Evolutionary conservation across 1,140 invertebrate genomes (phyloP).

Genomic region (Microplitis demolitor): DNA sequence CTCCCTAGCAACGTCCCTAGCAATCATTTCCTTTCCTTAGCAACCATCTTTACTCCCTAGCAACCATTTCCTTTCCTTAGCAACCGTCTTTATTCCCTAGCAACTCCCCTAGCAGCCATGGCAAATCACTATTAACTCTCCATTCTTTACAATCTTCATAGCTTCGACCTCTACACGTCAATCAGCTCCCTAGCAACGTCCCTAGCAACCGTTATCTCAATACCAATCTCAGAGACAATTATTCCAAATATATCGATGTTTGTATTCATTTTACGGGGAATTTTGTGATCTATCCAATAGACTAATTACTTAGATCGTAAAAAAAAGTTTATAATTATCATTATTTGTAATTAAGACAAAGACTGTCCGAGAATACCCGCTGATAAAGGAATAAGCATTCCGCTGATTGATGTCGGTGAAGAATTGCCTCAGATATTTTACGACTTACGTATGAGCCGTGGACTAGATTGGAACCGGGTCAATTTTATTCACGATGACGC

Average conservation of each 20-base stretch:
- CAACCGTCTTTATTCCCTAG: too few species aligned
- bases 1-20: too few species aligned
- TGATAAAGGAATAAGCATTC: slow-evolving; percentile 71
- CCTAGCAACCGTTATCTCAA: not conserved
- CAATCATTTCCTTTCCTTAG: too few species aligned
- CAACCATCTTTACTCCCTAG: too few species aligned
- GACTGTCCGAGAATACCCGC: slow-evolving; percentile 75
- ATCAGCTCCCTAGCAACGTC: too few species aligned
- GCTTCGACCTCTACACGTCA: too few species aligned
- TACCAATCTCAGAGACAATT: not conserved
- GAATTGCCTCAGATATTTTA: slow-evolving; percentile 77
- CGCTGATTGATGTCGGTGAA: slow-evolving; percentile 66
- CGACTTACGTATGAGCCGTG: slow-evolving; percentile 68
- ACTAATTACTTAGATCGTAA: not conserved
- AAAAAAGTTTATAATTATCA: not conserved
- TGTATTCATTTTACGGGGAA: not conserved
- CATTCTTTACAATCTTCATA: too few species aligned
- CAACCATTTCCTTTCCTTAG: too few species aligned
- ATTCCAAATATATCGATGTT: not conserved
- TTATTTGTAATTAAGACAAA: slow-evolving; percentile 59
- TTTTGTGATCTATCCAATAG: not conserved
- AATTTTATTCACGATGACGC: slow-evolving; percentile 73
- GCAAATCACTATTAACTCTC: too few species aligned
- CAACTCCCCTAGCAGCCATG: too few species aligned
- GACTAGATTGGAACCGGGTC: slow-evolving; percentile 72